Evolutionary conservation across 2,113 vertebrate genomes (phyloP), one percentile per base, ranked within the genome.

Genomic region (Channa maculata): DNA sequence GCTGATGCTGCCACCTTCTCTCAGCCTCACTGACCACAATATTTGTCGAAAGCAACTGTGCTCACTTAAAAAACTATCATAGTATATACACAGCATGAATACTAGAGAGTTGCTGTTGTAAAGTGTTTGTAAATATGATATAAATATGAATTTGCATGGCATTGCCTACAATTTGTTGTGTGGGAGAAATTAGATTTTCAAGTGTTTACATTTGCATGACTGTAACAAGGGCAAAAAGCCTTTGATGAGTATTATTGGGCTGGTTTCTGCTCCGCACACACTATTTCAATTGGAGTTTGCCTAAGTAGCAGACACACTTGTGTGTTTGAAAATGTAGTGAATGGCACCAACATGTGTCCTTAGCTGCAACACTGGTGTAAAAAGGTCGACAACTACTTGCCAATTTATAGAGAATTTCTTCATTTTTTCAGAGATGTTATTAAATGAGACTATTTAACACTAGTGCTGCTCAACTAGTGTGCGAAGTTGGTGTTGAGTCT

Each of bases 131-230:
- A 73, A 53, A 68, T 53, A 5, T 5, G 3, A 3, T 38, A 58
- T 71, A 8, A 41, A 41, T 41, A 41, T 41, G 62, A 63, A 67
- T 67, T 58, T 44, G 33, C 55, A 55, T 13, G 10, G 43, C 54
- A 4, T 50, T 4, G 45, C 13, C 14, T 65, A 6, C 34, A 73
- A 58, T 61, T 15, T 46, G 13, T 12, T 51, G 52, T 52, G 59
- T 65, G 59, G 64, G 63, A 65, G 76, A 73, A 68, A 53, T n/a
- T 37, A 72, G 52, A 59, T 82, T 62, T 66, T 37, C 65, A 55
- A 41, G 8, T 11, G 24, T 83, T 65, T 52, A 41, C 12, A 59
- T 52, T 62, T 71, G 36, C 61, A 45, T 46, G 43, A 46, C 5
- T 12, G 38, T 46, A 62, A 24, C 44, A 58, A 57, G 60, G 44